These are phyloP conservation scores for Hemithea aestivaria DNA, from an alignment of 2,888 invertebrate genomes.

Conservation along the genomic window DNA sequence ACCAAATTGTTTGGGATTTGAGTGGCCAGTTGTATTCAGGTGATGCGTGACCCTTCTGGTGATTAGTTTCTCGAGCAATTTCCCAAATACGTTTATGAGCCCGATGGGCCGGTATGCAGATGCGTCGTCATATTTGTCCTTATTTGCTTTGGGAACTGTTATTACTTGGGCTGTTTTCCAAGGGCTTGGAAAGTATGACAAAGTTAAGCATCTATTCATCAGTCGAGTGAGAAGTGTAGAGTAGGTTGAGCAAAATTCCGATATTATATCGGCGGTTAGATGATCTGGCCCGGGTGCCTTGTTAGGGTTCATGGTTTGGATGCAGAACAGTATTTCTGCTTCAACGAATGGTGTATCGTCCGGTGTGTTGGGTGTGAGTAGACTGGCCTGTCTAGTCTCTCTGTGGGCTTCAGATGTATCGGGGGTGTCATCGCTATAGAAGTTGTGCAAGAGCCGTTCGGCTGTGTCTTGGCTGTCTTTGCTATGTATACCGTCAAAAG, in stretches of 20 bases:
- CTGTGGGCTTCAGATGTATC: too few species aligned
- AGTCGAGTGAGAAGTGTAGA: constrained; percentile 3
- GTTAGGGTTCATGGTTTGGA: constrained; percentile 10
- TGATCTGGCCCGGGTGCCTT: constrained; percentile 25
- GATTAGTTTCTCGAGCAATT: constrained; percentile 22
- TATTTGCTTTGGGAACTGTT: constrained; percentile 28
- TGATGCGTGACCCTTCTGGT: constrained; percentile 15
- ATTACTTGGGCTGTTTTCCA: constrained; percentile 17
- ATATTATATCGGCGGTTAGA: constrained; percentile 20
- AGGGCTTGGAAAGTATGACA: constrained; percentile 9
- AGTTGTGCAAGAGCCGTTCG: too few species aligned
- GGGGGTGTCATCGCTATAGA: too few species aligned
- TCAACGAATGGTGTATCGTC: too few species aligned
- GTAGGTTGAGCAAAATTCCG: not conserved
- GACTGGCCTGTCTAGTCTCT: too few species aligned
- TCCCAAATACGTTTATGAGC: constrained; percentile 25
- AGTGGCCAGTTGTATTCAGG: not conserved
- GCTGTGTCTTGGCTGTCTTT: too few species aligned
- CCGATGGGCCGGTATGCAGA: constrained; percentile 28
- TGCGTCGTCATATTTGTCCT: constrained; percentile 6
- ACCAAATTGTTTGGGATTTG: constrained; percentile 16
- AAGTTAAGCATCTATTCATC: constrained; percentile 10
- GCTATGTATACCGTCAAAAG: too few species aligned
- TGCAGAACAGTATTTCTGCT: too few species aligned
- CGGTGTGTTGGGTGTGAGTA: too few species aligned